Conservation (phyloP, 2,113 vertebrate species). For the Xenotilapia longispinis region DNA sequence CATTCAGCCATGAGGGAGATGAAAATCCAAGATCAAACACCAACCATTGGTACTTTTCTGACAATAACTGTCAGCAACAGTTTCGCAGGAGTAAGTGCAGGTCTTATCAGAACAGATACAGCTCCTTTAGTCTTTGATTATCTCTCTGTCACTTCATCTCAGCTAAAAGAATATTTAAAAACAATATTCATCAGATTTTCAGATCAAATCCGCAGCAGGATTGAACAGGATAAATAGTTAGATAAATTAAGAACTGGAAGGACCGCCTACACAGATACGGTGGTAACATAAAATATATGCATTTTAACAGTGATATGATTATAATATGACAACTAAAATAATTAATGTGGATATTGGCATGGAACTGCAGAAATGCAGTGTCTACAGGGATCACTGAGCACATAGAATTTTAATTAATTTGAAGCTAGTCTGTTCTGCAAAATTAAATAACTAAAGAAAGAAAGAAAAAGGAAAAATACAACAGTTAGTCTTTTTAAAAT, state of each 20-base stretch:
- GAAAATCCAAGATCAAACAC: conserved; percentile 14
- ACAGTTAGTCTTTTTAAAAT: not conserved
- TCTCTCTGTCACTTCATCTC: not conserved
- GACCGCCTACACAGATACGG: not conserved
- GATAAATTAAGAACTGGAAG: not conserved
- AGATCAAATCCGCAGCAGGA: not conserved
- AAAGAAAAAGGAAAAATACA: not conserved
- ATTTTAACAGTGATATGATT: not conserved
- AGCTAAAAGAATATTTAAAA: not conserved
- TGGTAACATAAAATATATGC: not conserved
- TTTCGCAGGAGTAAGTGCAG: not conserved
- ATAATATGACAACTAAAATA: not conserved
- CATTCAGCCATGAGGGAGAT: not conserved
- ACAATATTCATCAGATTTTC: not conserved
- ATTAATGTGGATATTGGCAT: not conserved
- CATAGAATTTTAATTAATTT: not conserved
- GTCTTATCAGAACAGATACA: not conserved
- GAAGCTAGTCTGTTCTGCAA: not conserved
- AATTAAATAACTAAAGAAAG: not conserved
- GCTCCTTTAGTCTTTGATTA: not conserved
- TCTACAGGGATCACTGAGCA: not conserved
- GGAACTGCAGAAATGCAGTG: not conserved
- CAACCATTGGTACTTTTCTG: not conserved
- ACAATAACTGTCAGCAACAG: not conserved
- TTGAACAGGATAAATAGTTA: not conserved